A percentile compares a stretch with the other conserved stretches of the same genome.
phyloP scores from a whole-genome alignment of 2,113 vertebrate genomes.

The Tonatia bakeri region DNA sequence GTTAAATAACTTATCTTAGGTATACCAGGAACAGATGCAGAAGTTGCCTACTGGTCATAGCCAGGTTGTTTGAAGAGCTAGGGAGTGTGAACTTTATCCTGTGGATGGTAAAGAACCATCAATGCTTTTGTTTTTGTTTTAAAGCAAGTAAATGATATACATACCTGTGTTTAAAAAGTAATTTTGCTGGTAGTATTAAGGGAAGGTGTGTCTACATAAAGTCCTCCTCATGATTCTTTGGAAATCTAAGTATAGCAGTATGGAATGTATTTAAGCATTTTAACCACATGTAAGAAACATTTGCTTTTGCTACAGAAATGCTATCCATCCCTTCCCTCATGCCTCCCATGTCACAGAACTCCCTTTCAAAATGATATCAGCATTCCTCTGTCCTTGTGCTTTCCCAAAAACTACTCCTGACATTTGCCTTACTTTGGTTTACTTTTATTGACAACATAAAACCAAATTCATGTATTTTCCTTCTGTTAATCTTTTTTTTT shows the following conservation, averaged over 20 bases:
- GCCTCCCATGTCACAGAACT: background rate
- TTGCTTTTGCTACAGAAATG: background rate
- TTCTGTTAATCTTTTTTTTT: background rate
- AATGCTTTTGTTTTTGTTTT: background rate
- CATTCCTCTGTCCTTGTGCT: background rate
- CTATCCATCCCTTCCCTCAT: background rate
- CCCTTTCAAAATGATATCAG: background rate
- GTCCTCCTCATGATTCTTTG: background rate
- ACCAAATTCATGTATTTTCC: background rate
- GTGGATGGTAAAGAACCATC: background rate
- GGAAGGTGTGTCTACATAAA: background rate
- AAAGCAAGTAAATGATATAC: background rate
- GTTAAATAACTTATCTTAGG: background rate
- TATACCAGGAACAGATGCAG: background rate
- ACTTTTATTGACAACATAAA: slow-evolving; percentile 12
- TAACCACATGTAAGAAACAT: background rate
- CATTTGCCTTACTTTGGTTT: background rate
- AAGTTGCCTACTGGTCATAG: background rate
- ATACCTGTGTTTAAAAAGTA: background rate
- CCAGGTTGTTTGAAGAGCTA: background rate
- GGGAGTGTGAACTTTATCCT: background rate
- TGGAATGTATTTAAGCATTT: background rate
- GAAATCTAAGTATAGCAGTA: background rate
- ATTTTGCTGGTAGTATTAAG: background rate
- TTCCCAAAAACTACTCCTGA: background rate